Conservation (phyloP, 2,113 vertebrate genomes). For the Fregata magnificens region DNA sequence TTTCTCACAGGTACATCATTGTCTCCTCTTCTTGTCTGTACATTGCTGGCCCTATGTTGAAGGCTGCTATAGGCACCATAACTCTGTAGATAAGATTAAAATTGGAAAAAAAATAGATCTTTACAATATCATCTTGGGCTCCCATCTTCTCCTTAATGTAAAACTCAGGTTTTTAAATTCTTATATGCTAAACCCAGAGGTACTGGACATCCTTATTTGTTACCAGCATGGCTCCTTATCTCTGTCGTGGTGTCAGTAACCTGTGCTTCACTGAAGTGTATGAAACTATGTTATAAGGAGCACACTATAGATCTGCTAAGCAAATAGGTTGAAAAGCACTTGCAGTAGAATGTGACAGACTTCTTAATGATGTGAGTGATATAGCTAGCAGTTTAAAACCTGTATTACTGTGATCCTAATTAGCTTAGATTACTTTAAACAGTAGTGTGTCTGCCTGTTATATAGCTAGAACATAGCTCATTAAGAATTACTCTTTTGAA, state of each 20-base stretch:
- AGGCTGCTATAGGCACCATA: background rate
- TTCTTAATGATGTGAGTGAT: background rate
- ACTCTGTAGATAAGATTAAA: background rate
- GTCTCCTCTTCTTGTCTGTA: background rate
- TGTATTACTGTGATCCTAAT: background rate
- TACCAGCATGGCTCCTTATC: background rate
- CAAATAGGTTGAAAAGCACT: background rate
- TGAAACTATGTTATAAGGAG: background rate
- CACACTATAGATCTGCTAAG: background rate
- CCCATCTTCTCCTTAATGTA: background rate
- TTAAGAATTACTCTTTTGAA: background rate
- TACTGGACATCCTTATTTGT: background rate
- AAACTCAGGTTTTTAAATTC: background rate
- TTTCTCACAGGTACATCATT: background rate
- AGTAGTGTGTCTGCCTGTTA: background rate
- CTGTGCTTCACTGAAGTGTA: background rate
- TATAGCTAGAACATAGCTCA: background rate
- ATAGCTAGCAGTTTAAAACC: background rate
- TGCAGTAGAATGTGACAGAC: background rate
- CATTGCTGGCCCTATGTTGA: background rate
- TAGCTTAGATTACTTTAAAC: background rate
- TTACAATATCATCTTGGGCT: background rate
- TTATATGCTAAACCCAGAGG: background rate
- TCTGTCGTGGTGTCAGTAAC: background rate
- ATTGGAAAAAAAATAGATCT: background rate